Base-by-base conservation (phyloP, 1,140 invertebrate species). In the Pogonognathellus flavescens region DNA sequence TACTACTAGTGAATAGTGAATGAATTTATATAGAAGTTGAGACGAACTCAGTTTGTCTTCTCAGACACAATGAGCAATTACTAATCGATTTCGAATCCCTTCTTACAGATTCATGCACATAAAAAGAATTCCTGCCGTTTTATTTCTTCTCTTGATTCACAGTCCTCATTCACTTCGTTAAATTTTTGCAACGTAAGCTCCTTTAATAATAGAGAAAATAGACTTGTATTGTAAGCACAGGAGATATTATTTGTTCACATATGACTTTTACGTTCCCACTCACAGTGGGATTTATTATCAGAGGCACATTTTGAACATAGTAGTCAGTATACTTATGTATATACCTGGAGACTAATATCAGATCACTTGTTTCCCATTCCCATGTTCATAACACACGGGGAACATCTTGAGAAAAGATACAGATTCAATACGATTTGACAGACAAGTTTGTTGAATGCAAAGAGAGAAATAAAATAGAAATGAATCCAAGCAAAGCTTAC, bases 101-200 rank as follows among this genome's bases (percentile, higher is more conserved):
- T 76, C 41, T 50, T 76, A n/a, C 25, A 41, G 14, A 76, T 76
- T 49, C 16, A 31, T 49, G n/a, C 9, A 16, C 31, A 18, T 14
- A 57, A 13, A 72, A 18, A 11, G 70, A 76, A 50, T 76, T 76
- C 70, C 70, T 76, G 70, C 70, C 31, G 70, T 50, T 76, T 76
- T 49, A 76, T 76, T 31, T 31, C 41, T 50, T 76, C 31, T 76
- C n/a, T 49, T 25, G 25, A 20, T 49, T 49, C 9, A 50, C 41
- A 31, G 49, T 11, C 25, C 59, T 14, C 13, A 66, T 25, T 66
- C 62, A 13, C 14, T 31, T 76, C 14, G 41, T 76, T 76, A 76
- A 76, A 76, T 18, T 76, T 76, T 76, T 76, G 70, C 70, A 76
- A 76, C 70, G 70, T 76, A 76, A 76, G 22, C 70, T 76, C 70